These are phyloP conservation scores for Phalera bucephala DNA, from an alignment of 2,888 invertebrate species.

Conservation along the genomic window DNA sequence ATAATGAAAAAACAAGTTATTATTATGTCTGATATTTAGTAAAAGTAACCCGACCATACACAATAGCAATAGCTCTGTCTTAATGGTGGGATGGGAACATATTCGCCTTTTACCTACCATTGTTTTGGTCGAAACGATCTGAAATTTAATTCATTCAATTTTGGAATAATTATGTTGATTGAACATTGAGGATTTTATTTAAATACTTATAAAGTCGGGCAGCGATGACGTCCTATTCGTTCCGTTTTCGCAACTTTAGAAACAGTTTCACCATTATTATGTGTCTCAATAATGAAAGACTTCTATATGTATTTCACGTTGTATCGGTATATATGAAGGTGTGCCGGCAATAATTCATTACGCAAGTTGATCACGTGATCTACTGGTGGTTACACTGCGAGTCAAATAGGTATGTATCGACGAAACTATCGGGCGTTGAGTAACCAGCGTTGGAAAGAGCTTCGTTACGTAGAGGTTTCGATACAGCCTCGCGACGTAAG, in stretches of 20 bases:
- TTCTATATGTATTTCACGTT: constrained; percentile 71
- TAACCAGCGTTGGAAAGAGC: constrained; percentile 77
- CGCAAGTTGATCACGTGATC: constrained; percentile 75
- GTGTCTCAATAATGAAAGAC: constrained; percentile 66
- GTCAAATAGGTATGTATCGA: constrained; percentile 63
- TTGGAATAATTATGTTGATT: no score
- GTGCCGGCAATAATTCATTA: constrained; percentile 67
- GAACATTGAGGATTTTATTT: constrained; percentile 2
- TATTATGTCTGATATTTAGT: constrained; percentile 49
- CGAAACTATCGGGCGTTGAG: constrained; percentile 77
- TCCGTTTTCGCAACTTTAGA: constrained; percentile 50
- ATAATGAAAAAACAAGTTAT: no score
- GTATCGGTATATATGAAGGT: constrained; percentile 60
- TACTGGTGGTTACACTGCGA: constrained; percentile 59
- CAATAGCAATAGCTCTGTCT: constrained; percentile 42
- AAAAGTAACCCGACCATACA: constrained; percentile 56
- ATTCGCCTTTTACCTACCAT: constrained; percentile 65
- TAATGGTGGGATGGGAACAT: constrained; percentile 55
- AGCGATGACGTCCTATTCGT: constrained; percentile 8
- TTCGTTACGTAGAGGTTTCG: constrained; percentile 80
- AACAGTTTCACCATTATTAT: constrained; percentile 56
- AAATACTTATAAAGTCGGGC: background rate
- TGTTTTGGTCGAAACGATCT: constrained; percentile 45
- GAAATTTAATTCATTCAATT: no score
- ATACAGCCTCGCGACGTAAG: constrained; percentile 81